These are phyloP conservation scores for Parambassis ranga DNA, from an alignment of 2,797 vertebrate genomes.

Conservation along the genomic window DNA sequence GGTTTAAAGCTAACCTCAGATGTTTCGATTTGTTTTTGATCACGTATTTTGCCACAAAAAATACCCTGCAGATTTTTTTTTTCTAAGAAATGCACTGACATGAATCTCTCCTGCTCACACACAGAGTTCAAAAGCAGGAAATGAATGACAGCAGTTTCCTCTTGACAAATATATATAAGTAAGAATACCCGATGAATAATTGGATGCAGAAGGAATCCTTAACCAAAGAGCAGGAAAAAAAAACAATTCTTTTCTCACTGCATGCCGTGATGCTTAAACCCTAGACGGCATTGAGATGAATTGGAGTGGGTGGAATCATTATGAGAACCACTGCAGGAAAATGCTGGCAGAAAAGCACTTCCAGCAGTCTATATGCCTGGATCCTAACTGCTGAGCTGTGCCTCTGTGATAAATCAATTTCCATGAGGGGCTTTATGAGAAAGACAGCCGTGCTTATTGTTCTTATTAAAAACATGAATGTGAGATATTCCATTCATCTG, in stretches of 20 bases:
- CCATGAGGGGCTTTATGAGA: conserved; percentile 68
- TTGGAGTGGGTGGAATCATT: conserved; percentile 67
- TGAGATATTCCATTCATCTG: conserved; percentile 64
- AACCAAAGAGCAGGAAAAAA: conserved; percentile 30
- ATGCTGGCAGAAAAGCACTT: conserved; percentile 54
- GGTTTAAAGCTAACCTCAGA: conserved; percentile 25
- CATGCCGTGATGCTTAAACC: conserved; percentile 39
- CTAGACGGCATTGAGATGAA: conserved; percentile 55
- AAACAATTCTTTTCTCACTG: conserved; percentile 2
- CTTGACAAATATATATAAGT: conserved; percentile 44
- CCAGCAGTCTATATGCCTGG: conserved; percentile 41
- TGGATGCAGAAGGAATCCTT: conserved; percentile 29
- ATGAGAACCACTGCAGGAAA: conserved; percentile 46
- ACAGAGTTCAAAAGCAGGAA: conserved; percentile 8
- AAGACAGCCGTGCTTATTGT: conserved; percentile 69
- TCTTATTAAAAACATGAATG: conserved; percentile 70
- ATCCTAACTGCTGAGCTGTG: conserved; percentile 47
- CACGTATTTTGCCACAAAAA: neutral
- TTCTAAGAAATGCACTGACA: conserved; percentile 13
- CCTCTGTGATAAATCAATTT: conserved; percentile 73
- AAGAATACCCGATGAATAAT: conserved; percentile 39
- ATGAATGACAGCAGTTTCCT: conserved; percentile 15
- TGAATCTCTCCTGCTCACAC: conserved; percentile 2
- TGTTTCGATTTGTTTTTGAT: conserved; percentile 20
- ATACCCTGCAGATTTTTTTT: neutral